phyloP scores from a whole-genome alignment of 2,113 vertebrate species.

The Jaculus jaculus region DNA sequence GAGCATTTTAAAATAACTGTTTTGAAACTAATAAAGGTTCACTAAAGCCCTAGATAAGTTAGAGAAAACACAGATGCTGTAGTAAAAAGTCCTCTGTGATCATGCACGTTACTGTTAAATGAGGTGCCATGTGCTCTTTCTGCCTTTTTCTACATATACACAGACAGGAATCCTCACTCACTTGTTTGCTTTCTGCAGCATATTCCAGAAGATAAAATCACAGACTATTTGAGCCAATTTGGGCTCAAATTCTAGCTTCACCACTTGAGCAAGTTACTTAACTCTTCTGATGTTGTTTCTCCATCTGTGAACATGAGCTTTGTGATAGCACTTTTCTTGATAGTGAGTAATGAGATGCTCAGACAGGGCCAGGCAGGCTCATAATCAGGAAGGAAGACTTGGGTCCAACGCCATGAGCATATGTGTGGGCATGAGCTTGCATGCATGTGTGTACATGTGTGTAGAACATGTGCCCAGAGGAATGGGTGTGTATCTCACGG shows the following conservation, averaged over 20 bases:
- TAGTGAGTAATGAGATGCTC: not conserved
- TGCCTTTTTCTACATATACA: not conserved
- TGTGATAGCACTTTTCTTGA: not conserved
- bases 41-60: not conserved
- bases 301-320: not conserved
- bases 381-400: slow-evolving; percentile 63
- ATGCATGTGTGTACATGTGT: not conserved
- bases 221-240: not conserved
- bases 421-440: not conserved
- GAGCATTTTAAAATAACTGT: not conserved
- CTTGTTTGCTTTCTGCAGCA: not conserved
- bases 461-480: not conserved
- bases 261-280: not conserved
- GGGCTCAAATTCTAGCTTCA: not conserved
- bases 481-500: not conserved
- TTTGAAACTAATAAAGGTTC: not conserved
- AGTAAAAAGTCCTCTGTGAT: not conserved
- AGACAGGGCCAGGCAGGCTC: not conserved
- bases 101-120: not conserved
- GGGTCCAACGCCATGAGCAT: not conserved
- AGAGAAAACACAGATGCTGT: not conserved
- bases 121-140: not conserved
- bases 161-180: accelerated
- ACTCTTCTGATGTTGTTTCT: not conserved
- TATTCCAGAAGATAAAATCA: not conserved